Conservation (phyloP, 2,888 invertebrate species). For the Drosophila subsilvestris region DNA sequence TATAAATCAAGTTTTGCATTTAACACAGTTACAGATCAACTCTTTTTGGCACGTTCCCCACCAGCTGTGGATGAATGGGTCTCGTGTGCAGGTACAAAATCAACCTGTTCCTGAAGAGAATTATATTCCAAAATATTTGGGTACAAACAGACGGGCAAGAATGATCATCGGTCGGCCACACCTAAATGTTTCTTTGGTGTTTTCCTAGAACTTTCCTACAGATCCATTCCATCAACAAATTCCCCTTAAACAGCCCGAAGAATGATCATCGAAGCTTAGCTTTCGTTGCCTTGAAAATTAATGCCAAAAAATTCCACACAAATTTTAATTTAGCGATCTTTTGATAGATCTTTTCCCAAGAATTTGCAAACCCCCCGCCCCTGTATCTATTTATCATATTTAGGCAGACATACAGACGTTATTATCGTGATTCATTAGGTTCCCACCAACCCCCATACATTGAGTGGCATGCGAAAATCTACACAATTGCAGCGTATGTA, state of each 20-base stretch:
- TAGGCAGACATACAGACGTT: slow-evolving; percentile 17
- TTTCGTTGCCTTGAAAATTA: slow-evolving; percentile 30
- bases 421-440: slow-evolving; percentile 38
- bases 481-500: slow-evolving; percentile 59
- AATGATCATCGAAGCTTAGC: slow-evolving; percentile 35
- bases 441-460: slow-evolving; percentile 33
- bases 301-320: slow-evolving; percentile 13
- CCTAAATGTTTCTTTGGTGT: neutral
- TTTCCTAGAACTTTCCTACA: neutral
- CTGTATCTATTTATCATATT: slow-evolving; percentile 38
- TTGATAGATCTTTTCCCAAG: slow-evolving; percentile 10
- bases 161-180: neutral
- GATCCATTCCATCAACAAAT: neutral
- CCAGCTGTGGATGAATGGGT: too few relatives aligned
- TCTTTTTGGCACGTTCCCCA: slow-evolving; percentile 55
- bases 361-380: slow-evolving; percentile 14
- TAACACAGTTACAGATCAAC: slow-evolving; percentile 47
- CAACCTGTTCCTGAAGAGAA: slow-evolving; percentile 24
- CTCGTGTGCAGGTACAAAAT: neutral
- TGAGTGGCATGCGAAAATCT: slow-evolving; percentile 64
- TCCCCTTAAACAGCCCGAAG: slow-evolving; percentile 2
- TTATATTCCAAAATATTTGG: neutral
- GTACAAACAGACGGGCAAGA: neutral
- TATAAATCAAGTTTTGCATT: slow-evolving; percentile 55
- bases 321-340: slow-evolving; percentile 20